Conservation (phyloP, 2,113 vertebrate genomes). For the Argyrosomus japonicus region DNA sequence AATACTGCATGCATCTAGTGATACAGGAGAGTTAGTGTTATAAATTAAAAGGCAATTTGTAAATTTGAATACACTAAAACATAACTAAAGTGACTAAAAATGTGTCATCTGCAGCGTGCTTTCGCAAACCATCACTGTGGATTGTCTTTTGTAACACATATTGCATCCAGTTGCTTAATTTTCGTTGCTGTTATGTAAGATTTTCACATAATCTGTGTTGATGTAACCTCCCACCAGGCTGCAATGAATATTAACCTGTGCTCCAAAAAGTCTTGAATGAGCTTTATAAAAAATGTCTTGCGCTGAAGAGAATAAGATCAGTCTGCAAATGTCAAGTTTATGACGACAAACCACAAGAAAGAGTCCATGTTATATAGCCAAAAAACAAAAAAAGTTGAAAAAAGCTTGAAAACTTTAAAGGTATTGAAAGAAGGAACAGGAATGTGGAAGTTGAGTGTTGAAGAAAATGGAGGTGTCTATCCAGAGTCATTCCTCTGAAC, state of each 20-base stretch:
- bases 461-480: background rate
- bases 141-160: constrained; percentile 59
- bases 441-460: constrained; percentile 27
- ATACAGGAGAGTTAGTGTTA: background rate
- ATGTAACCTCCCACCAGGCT: background rate
- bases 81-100: background rate
- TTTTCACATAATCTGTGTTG: background rate
- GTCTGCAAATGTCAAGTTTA: background rate
- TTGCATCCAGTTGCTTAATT: constrained; percentile 29
- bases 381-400: background rate
- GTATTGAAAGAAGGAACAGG: background rate
- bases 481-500: background rate
- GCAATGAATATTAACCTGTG: background rate
- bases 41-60: background rate
- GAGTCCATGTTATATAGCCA: background rate
- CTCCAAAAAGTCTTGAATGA: background rate
- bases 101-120: background rate
- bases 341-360: constrained; percentile 1
- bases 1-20: too few species aligned
- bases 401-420: background rate
- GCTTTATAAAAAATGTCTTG: background rate
- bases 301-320: background rate
- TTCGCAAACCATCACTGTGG: constrained; percentile 3
- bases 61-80: background rate
- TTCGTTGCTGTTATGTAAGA: constrained; percentile 26